Evolutionary conservation across 2,797 vertebrate genomes (phyloP), one percentile per base, ranked within the genome.

Genomic region (Phrynocephalus guinanensis): DNA sequence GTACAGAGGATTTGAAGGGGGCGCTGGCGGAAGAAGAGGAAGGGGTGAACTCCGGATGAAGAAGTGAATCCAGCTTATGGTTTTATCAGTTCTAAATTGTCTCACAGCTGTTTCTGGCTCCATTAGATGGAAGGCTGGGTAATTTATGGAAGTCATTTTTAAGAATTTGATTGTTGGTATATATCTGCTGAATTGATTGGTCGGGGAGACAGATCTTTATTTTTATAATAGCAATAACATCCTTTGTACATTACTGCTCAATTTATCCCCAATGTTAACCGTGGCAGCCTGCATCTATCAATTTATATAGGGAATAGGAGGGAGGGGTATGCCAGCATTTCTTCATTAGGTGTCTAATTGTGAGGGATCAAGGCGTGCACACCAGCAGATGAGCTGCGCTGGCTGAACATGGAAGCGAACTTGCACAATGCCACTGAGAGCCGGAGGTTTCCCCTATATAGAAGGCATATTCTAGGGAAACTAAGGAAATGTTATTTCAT

Each of bases 181-280:
- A 95, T 96, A 96, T 96, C 96, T 95, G 92, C 92, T 87, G 94
- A 94, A 96, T 96, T 96, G 96, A 97, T 97, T 97, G 96, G 96
- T 88, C 95, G 84, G 30, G 73, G 92, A 96, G 96, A 95, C 95
- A 96, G 95, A 96, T 96, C 95, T 95, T 96, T 95, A 94, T 96
- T 96, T 97, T 96, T 96, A 88, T 95, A 96, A 97, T 96, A 93
- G 94, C 95, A 96, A 92, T 95, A 96, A 96, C 95, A 95, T 96
- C 94, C 95, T 95, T 94, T 93, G 92, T 92, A 93, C 92, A 95
- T 96, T 95, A 91, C 93, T 90, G 94, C 95, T 95, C 94, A 89
- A 93, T 97, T 96, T 95, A 94, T 95, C 95, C 93, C 90, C 76
- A 86, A 95, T 85, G 94, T 88, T 92, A 93, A 92, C 88, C 8